phyloP scores from a whole-genome alignment of 2,888 invertebrate genomes.

The Chymomyza fuscimana region DNA sequence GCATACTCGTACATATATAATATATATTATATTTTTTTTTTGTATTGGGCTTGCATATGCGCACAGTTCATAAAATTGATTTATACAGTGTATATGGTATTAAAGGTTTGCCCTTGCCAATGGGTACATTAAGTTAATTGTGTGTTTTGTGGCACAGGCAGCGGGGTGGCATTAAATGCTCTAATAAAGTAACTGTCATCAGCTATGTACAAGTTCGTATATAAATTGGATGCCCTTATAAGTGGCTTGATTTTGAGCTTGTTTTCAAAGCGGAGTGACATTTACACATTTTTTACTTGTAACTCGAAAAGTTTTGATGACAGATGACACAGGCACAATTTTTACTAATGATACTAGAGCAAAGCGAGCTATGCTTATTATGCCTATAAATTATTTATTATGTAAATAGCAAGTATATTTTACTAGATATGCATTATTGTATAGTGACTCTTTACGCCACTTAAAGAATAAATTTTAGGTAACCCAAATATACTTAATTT shows the following conservation, averaged over 20 bases:
- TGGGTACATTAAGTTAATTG: conserved; percentile 29
- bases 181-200: conserved; percentile 7
- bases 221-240: conserved; percentile 3
- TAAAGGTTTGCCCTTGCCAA: not conserved
- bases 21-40: not conserved
- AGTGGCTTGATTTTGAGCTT: not conserved
- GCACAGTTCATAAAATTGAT: conserved; percentile 25
- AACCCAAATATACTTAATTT: too few species aligned
- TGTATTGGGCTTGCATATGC: not conserved
- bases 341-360: too few species aligned
- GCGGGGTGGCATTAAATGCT: not conserved
- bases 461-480: too few species aligned
- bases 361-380: too few species aligned
- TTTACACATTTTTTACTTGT: too few species aligned
- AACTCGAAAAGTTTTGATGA: too few species aligned
- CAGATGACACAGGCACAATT: too few species aligned
- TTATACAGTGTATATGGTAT: conserved; percentile 31
- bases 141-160: conserved; percentile 3
- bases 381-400: too few species aligned
- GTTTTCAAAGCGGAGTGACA: too few species aligned
- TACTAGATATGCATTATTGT: too few species aligned
- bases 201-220: not conserved
- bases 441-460: too few species aligned
- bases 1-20: not conserved
- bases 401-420: too few species aligned